Percentiles rank a stretch among this genome's conserved stretches.
Evolutionary conservation across 1,140 invertebrate species (phyloP).

Genomic region (Belonocnema kinseyi): DNA sequence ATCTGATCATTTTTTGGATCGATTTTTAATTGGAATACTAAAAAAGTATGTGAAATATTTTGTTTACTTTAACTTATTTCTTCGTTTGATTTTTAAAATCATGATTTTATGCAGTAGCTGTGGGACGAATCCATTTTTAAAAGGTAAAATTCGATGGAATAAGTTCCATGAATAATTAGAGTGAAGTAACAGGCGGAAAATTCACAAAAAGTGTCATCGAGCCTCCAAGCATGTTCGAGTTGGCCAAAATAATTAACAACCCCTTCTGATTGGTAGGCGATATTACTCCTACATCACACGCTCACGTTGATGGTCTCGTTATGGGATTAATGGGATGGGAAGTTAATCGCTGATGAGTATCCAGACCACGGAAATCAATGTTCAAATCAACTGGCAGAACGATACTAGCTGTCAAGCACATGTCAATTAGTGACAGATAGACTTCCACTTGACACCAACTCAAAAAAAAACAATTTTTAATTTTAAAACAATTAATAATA

Average conservation of each 20-base stretch:
- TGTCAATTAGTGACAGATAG: neutral
- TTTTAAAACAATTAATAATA: neutral
- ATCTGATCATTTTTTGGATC: too few species aligned
- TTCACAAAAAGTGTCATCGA: neutral
- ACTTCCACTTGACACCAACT: neutral
- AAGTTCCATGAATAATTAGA: too few species aligned
- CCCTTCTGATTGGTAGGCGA: conserved; percentile 17
- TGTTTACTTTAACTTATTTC: too few species aligned
- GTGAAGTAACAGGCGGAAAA: too few species aligned
- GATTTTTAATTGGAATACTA: too few species aligned
- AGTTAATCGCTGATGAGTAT: conserved; percentile 26
- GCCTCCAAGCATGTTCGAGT: neutral
- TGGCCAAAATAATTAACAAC: conserved; percentile 3
- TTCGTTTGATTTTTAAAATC: too few species aligned
- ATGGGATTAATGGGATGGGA: conserved; percentile 5
- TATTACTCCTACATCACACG: conserved; percentile 21
- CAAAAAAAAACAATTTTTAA: neutral
- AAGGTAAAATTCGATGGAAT: too few species aligned
- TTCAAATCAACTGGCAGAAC: neutral
- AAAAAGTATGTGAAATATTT: too few species aligned
- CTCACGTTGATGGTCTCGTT: conserved; percentile 22
- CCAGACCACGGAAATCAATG: conserved; percentile 16
- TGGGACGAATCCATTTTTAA: too few species aligned
- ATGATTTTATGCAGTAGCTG: too few species aligned
- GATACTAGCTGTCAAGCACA: neutral